Evolutionary conservation across 2,888 invertebrate species (phyloP).

Genomic region (Agrotis ipsilon): DNA sequence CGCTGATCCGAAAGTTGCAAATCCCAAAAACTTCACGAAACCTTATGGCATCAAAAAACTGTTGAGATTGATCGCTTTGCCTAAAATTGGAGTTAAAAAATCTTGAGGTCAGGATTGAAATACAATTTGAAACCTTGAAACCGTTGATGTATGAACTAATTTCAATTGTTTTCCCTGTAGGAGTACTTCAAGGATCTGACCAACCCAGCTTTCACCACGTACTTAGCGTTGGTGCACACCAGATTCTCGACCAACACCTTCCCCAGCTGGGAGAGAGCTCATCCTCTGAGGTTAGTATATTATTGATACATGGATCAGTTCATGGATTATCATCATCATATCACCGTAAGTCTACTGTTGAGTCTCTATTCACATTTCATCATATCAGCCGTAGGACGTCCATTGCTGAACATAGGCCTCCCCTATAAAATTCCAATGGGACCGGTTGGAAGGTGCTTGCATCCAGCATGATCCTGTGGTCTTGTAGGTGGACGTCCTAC

Average conservation of each 20-base stretch:
- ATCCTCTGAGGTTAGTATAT: constrained; percentile 96
- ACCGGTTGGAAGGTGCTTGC: too few relatives aligned
- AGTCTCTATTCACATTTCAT: too few relatives aligned
- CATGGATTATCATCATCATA: neutral
- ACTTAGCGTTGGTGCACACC: constrained; percentile 99
- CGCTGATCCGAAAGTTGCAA: neutral
- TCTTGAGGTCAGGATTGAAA: too few relatives aligned
- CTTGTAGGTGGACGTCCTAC: too few relatives aligned
- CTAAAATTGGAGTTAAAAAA: neutral
- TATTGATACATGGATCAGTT: neutral
- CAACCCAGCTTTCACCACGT: constrained; percentile 96
- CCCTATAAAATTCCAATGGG: too few relatives aligned
- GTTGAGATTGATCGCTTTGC: neutral
- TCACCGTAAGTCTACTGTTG: neutral
- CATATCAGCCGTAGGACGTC: too few relatives aligned
- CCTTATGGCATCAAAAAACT: neutral
- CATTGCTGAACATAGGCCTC: too few relatives aligned
- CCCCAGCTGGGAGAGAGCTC: constrained; percentile 99
- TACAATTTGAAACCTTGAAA: too few relatives aligned
- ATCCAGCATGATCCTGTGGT: too few relatives aligned
- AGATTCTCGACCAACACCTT: constrained; percentile 99
- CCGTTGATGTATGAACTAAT: neutral
- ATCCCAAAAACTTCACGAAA: too few relatives aligned
- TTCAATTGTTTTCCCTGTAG: constrained; percentile 79
- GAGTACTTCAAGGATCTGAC: constrained; percentile 93